Evolutionary conservation across 2,888 invertebrate species (phyloP).

Genomic region (Hoplodrina ambigua): DNA sequence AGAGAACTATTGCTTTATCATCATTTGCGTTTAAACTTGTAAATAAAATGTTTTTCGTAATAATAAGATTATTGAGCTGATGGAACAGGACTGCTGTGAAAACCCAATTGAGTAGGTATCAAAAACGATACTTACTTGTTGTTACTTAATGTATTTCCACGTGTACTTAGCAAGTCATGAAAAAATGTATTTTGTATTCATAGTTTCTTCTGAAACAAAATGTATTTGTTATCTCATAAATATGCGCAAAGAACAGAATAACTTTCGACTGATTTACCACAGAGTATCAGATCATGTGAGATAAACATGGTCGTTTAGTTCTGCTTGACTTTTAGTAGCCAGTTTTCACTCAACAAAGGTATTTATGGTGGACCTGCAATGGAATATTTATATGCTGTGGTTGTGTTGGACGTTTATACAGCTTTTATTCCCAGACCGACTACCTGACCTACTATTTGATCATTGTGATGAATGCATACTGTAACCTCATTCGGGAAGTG

Average conservation of each 20-base stretch:
- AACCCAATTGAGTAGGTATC: not conserved
- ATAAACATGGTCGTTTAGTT: conserved; percentile 36
- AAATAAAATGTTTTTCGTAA: not conserved
- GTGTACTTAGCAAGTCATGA: not conserved
- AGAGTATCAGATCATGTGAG: conserved; percentile 27
- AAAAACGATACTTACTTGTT: not conserved
- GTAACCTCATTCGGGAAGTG: too few relatives aligned
- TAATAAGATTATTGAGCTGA: not conserved
- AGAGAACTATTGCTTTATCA: not conserved
- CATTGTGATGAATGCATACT: too few relatives aligned
- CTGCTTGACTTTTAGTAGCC: conserved; percentile 25
- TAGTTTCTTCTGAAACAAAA: conserved; percentile 19
- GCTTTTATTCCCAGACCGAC: too few relatives aligned
- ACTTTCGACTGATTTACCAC: conserved; percentile 38
- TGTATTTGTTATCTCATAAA: conserved; percentile 30
- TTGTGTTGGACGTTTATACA: too few relatives aligned
- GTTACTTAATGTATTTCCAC: conserved; percentile 6
- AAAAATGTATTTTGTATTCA: conserved; percentile 1
- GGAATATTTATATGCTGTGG: conserved; percentile 4
- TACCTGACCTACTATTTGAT: too few relatives aligned
- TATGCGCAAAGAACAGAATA: conserved; percentile 29
- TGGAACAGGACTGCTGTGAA: too few relatives aligned
- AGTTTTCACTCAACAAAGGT: conserved; percentile 31
- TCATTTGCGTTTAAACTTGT: not conserved
- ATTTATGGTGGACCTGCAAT: conserved; percentile 25